Evolutionary conservation across 2,888 invertebrate species (phyloP), one percentile per base, ranked within the genome.

Genomic region (Leptopterna dolabrata): DNA sequence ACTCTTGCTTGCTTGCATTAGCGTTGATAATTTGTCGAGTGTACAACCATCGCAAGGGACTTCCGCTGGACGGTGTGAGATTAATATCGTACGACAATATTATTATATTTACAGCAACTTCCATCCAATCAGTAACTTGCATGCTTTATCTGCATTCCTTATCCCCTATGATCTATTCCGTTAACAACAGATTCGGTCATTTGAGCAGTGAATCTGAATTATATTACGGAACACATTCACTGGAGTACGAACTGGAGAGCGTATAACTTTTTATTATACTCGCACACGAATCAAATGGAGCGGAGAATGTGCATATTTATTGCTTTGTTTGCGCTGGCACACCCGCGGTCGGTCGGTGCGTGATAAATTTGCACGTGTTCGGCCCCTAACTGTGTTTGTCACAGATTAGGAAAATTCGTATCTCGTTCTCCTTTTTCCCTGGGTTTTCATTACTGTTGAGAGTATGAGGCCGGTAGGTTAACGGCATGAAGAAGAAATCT

Each of bases 261-360:
- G 51, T n/a, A n/a, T 27, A 63, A 63, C 24, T 63, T 63, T 63
- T 63, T 63, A 63, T 6, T 63, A 45, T 19, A 9, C 45, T 24
- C 24, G 11, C 14, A 51, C 55, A 30, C 19, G 55, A 3, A 27
- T 51, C 81, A 81, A 81, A 81, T 81, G 81, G 81, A 81, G 51
- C 81, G 55, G 30, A 55, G n/a, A 55, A 81, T 55, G 36, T 27
- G 81, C 55, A 81, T 81, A 81, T 81, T 81, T 81, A 81, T 81
- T 29, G 81, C 30, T 81, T 51, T 81, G 81, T 81, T 81, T 81
- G 81, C 81, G 45, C 51, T 27, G 27, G 81, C 51, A 14, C 73
- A 24, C 27, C 24, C 36, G 73, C 14, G 36, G 55, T 16, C 16
- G 36, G 73, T 36, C 19, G 30, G 30, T n/a, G 30, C 73, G 73